A percentile compares a stretch with the other conserved stretches of the same genome.
These are phyloP conservation scores for Triops longicaudatus DNA, from an alignment of 1,140 invertebrate species.

Conservation along the genomic window DNA sequence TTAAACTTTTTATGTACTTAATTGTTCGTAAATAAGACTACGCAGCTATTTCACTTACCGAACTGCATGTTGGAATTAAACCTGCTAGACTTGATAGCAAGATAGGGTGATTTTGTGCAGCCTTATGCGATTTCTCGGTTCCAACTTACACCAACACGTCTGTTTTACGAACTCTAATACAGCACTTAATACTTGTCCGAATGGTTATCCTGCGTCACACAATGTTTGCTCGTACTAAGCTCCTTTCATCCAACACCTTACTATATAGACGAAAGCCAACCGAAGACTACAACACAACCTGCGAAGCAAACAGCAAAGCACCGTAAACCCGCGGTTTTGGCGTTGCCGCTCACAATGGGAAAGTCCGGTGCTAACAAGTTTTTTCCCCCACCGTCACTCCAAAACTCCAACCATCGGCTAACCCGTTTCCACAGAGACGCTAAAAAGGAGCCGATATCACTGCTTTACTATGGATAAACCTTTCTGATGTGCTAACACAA, in stretches of 20 bases:
- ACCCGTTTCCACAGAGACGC: neutral
- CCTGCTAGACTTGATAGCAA: no score
- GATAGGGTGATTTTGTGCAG: no score
- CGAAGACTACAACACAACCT: neutral
- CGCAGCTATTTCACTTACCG: no score
- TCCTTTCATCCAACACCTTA: neutral
- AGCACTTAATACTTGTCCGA: neutral
- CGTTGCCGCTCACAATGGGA: neutral
- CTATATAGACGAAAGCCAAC: conserved; percentile 3
- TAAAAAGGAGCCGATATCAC: neutral
- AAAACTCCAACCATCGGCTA: neutral
- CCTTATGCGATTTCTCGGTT: no score
- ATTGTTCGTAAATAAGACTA: no score
- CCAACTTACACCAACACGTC: no score
- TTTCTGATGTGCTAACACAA: no score
- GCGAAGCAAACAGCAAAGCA: neutral
- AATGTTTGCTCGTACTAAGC: neutral
- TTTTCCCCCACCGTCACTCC: neutral
- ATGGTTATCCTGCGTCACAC: neutral
- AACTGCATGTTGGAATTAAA: no score
- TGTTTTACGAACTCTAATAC: no score
- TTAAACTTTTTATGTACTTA: no score
- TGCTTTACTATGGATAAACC: neutral
- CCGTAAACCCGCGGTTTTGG: conserved; percentile 9
- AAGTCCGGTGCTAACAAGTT: neutral